Conservation (phyloP, 1,140 invertebrate genomes). For the Monochamus saltuarius region DNA sequence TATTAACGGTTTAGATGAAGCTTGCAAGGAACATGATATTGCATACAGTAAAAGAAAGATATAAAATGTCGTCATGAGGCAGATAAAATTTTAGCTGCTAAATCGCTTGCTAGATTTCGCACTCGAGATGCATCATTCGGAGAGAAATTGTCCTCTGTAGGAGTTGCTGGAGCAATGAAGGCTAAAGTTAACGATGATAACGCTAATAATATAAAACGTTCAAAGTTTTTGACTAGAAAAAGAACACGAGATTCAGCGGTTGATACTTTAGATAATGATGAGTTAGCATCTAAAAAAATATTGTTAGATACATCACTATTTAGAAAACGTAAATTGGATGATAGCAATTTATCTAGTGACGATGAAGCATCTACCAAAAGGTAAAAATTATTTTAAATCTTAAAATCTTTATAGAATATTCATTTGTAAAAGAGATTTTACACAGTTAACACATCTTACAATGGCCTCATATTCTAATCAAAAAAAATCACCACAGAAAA, state of each 20-base stretch:
- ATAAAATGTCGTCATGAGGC: slow-evolving; percentile 38
- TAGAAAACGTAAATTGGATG: slow-evolving; percentile 6
- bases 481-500: slow-evolving; percentile 2
- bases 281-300: slow-evolving; percentile 10
- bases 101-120: slow-evolving; percentile 47
- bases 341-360: not conserved
- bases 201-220: too few species aligned
- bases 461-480: not conserved
- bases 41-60: slow-evolving; percentile 37
- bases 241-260: too few species aligned
- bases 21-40: slow-evolving; percentile 48
- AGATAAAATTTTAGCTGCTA: slow-evolving; percentile 47
- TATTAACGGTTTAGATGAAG: slow-evolving; percentile 34
- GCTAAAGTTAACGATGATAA: too few species aligned
- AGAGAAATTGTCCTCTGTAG: slow-evolving; percentile 42
- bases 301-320: not conserved
- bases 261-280: too few species aligned
- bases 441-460: not conserved
- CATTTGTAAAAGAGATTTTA: not conserved
- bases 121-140: slow-evolving; percentile 40
- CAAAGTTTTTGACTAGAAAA: too few species aligned
- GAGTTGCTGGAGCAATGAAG: slow-evolving; percentile 45
- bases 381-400: slow-evolving; percentile 1
- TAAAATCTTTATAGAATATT: not conserved
- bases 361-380: not conserved